Evolutionary conservation across 23 tunicate genomes (phyloP).

Genomic region (Ascidia mentula): DNA sequence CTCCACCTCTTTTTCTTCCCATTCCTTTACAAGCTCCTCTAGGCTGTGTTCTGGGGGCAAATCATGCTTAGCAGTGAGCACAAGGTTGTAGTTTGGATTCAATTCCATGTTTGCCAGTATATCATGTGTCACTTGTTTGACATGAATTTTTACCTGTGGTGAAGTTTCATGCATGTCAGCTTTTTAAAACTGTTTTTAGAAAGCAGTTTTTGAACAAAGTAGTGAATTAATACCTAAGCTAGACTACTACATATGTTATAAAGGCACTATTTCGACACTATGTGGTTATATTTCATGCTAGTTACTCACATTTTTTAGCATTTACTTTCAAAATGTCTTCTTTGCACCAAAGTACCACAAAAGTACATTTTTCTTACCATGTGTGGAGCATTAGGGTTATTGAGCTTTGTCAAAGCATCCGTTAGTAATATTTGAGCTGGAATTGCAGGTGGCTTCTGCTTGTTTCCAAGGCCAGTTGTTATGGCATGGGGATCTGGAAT

Average conservation of each 20-base stretch:
- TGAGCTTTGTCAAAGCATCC: slow-evolving; percentile 67
- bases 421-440: slow-evolving; percentile 70
- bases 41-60: slow-evolving; percentile 52
- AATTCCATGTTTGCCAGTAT: slow-evolving; percentile 73
- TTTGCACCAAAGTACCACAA: no score
- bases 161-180: no score
- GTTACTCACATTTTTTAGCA: no score
- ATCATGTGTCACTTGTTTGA: slow-evolving; percentile 74
- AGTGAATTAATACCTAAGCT: no score
- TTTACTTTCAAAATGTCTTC: no score
- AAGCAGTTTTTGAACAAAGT: no score
- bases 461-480: not conserved
- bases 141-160: slow-evolving; percentile 67
- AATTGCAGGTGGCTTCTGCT: slow-evolving; percentile 20
- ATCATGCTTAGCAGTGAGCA: slow-evolving; percentile 75
- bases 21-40: slow-evolving; percentile 61
- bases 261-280: no score
- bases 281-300: no score
- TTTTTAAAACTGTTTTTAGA: no score
- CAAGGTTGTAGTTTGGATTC: slow-evolving; percentile 74
- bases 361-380: slow-evolving; percentile 42
- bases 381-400: slow-evolving; percentile 59
- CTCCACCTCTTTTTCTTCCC: slow-evolving; percentile 69
- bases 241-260: no score
- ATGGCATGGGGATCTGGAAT: slow-evolving; percentile 33